Conservation (phyloP, 2,797 vertebrate genomes). For the Coendou prehensilis region DNA sequence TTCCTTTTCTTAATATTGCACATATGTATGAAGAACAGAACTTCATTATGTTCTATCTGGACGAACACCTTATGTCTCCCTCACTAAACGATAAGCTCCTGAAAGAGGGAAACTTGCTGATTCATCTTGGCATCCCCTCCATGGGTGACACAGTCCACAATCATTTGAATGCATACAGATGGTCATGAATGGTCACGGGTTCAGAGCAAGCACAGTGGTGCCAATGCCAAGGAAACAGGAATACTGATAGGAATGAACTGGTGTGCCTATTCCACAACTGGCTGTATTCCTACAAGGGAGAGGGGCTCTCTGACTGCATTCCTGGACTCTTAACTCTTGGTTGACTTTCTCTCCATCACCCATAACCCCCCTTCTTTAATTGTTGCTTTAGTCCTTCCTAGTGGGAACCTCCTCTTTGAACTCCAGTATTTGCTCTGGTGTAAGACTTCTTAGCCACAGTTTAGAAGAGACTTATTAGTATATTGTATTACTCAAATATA, state of each 20-base stretch:
- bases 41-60: background rate
- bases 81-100: background rate
- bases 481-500: background rate
- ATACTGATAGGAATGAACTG: background rate
- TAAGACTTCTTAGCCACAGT: background rate
- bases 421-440: background rate
- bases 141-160: background rate
- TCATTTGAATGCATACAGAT: background rate
- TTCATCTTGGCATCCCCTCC: background rate
- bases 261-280: background rate
- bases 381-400: background rate
- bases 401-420: background rate
- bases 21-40: background rate
- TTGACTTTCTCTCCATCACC: background rate
- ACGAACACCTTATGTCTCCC: background rate
- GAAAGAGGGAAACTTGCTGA: background rate
- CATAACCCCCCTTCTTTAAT: background rate
- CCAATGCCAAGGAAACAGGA: background rate
- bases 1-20: background rate
- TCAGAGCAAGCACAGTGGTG: background rate
- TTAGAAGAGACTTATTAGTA: background rate
- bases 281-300: background rate
- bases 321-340: background rate
- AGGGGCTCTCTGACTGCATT: background rate
- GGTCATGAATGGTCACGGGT: background rate